phyloP scores from a whole-genome alignment of 2,888 invertebrate species.

The Parnassius apollo region DNA sequence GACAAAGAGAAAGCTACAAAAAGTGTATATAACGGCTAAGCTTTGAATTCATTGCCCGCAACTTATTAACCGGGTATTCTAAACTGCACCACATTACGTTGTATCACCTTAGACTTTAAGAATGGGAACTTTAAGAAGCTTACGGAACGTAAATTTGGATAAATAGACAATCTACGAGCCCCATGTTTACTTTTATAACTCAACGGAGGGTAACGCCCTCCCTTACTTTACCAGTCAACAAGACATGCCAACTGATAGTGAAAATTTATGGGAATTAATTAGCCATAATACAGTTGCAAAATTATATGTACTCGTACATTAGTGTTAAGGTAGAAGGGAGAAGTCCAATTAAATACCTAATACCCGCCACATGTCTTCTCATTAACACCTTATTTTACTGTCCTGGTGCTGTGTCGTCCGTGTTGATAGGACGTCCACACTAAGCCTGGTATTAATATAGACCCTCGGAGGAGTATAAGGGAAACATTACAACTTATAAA shows the following conservation, averaged over 20 bases:
- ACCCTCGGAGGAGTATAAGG: slow-evolving; percentile 37
- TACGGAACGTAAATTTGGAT: neutral
- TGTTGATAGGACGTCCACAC: slow-evolving; percentile 95
- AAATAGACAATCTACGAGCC: slow-evolving; percentile 14
- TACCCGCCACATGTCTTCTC: too few species aligned
- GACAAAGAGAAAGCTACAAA: too few species aligned
- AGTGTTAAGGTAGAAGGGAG: too few species aligned
- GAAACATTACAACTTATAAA: too few species aligned
- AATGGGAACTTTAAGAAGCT: too few species aligned
- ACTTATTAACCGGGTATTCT: too few species aligned
- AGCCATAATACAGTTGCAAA: neutral
- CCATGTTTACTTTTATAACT: slow-evolving; percentile 5
- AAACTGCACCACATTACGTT: too few species aligned
- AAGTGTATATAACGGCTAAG: too few species aligned
- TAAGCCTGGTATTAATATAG: slow-evolving; percentile 99
- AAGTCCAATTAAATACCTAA: too few species aligned
- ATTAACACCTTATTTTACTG: slow-evolving; percentile 9
- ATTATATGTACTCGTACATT: neutral
- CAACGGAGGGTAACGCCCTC: slow-evolving; percentile 14
- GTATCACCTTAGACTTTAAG: too few species aligned
- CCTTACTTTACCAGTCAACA: slow-evolving; percentile 4
- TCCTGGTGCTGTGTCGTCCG: slow-evolving; percentile 64
- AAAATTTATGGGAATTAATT: slow-evolving; percentile 14
- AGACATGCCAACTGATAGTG: slow-evolving; percentile 9
- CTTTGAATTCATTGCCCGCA: too few species aligned